Base-by-base conservation (phyloP, 2,888 invertebrate genomes). In the Orthosia gothica region DNA sequence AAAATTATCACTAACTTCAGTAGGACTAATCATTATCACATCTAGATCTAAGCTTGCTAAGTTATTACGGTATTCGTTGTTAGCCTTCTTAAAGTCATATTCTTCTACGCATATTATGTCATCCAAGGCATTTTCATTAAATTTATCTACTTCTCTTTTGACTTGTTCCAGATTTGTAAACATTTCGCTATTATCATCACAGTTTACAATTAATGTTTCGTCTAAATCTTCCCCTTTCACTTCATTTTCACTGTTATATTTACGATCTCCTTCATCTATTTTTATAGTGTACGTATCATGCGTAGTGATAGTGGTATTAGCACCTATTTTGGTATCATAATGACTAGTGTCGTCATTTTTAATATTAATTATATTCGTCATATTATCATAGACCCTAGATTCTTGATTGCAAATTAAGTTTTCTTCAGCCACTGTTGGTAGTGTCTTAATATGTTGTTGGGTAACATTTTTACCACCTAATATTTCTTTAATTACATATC, bases 401-500 rank as follows among this genome's bases (percentile, higher is more conserved):
- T 71, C 40, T 49, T 20, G 12, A 52, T 45, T 40, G 23, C 15
- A 15, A 1, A 20, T 40, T 4, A 58, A n/a, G 18, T 58, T 52
- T 15, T 61, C 1, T 45, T 11, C 26, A 5, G 49, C n/a, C 0
- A 32, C 62, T 49, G 12, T 20, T 20, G 13, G 13, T 32, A 50
- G 61, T 20, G 12, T 49, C 13, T 65, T 45, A 52, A 13, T 65
- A n/a, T 62, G 52, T 26, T 63, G 57, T 40, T 9, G 7, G 3
- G 16, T 0, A 11, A 0, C 3, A 12, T 61, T 45, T 57, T 40
- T 47, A 0, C 23, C 65, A 11, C 47, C 58, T 70, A 80, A 64
- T 70, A 87, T 87, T 79, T 87, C 87, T 65, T 79, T 77, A 23
- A 87, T 87, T 82, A 74, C 80, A 49, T 87, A 85, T 50, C 20